Base-by-base conservation (phyloP, 2,888 invertebrate genomes). In the Leucophenga montana region DNA sequence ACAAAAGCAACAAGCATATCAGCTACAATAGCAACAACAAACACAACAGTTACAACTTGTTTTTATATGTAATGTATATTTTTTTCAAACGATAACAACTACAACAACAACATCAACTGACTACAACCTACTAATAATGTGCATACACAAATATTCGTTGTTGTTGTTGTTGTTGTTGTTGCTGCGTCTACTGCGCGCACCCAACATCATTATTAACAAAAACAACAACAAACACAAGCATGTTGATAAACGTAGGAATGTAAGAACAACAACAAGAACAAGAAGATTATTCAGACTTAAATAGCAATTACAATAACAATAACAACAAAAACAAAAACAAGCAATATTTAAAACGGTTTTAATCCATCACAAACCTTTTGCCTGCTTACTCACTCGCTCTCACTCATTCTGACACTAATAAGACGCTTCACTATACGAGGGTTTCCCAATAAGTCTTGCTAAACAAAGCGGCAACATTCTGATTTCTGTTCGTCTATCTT, bases 271-370 rank as follows among this genome's bases (percentile, higher is more conserved):
- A 59, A 31, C 67, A 61, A 67, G 18, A 66, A 39, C 39, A n/a
- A 8, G 3, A 4, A 13, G 4, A 48, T 6, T 48, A 50, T 50
- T 71, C 68, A 67, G 46, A 65, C 73, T 76, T 80, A 76, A 77
- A 78, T 73, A 73, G 72, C 70, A 74, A 77, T 80, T 78, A 77
- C 76, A 78, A 78, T 73, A 72, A 57, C 73, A 77, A 78, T 75
- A 77, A 78, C 72, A 72, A 72, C 70, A 74, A 76, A 77, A 77
- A 78, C 76, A 78, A 78, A 72, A 72, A 56, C 73, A 84, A 84
- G 79, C 74, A 72, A 83, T 78, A 80, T 81, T 82, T 73, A 74
- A 78, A 82, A 76, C 75, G 50, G 78, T 73, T 80, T 72, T 66
- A 75, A 71, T 76, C 62, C 73, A 33, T 53, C 27, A 46, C 56